Conservation (phyloP, 2,797 vertebrate species). For the Rhinatrema bivittatum region DNA sequence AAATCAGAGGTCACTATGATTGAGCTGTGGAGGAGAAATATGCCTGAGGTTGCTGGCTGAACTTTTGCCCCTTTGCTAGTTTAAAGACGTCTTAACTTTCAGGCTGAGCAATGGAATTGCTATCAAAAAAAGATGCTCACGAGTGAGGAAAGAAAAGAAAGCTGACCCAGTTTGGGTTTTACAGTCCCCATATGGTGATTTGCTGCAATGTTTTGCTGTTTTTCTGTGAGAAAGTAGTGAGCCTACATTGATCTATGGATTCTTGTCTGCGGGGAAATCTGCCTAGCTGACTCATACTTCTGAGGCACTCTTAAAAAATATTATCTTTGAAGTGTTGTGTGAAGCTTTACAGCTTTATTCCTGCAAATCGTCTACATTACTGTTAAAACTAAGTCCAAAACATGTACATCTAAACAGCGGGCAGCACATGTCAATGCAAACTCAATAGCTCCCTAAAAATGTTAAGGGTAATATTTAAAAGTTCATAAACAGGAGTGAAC, state of each 20-base stretch:
- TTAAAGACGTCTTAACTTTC: constrained; percentile 9
- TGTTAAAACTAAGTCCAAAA: constrained; percentile 33
- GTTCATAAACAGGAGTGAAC: constrained; percentile 64
- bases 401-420: constrained; percentile 45
- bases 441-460: constrained; percentile 32
- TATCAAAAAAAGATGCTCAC: constrained; percentile 7
- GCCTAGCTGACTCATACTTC: constrained; percentile 33
- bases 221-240: constrained; percentile 30
- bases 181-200: constrained; percentile 14
- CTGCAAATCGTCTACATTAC: constrained; percentile 31
- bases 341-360: constrained; percentile 32
- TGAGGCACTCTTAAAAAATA: constrained; percentile 36
- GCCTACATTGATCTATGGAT: constrained; percentile 32
- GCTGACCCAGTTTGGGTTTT: constrained; percentile 10
- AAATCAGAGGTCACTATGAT: constrained; percentile 3
- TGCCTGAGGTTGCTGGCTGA: constrained; percentile 9
- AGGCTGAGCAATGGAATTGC: neutral
- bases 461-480: constrained; percentile 50
- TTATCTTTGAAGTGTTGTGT: constrained; percentile 42
- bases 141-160: constrained; percentile 12
- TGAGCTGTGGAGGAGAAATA: constrained; percentile 8
- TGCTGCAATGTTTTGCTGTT: constrained; percentile 17
- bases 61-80: constrained; percentile 5
- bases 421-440: constrained; percentile 50
- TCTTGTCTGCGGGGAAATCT: constrained; percentile 37